Evolutionary conservation across 53 echinoderm and acorn worm species (phyloP).

Genomic region (Astropecten irregularis): DNA sequence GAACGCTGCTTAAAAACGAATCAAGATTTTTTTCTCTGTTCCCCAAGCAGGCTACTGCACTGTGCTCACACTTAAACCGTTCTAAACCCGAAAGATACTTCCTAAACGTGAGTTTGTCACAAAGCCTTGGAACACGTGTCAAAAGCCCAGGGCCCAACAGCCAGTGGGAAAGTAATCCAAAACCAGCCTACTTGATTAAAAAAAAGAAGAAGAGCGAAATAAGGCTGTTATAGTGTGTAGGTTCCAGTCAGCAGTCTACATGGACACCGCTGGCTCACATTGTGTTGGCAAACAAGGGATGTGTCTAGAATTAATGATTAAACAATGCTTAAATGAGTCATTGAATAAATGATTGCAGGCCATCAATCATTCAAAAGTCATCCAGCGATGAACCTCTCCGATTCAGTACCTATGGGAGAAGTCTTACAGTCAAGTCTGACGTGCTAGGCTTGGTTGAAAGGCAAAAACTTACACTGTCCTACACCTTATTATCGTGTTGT

Average conservation of each 20-base stretch:
- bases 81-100: neutral
- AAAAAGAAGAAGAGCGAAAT: neutral
- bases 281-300: slow-evolving; percentile 60
- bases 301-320: slow-evolving; percentile 66
- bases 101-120: slow-evolving; percentile 28
- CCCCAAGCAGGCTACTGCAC: slow-evolving; percentile 11
- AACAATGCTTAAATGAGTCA: slow-evolving; percentile 61
- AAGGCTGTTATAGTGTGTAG: neutral
- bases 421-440: slow-evolving; percentile 40
- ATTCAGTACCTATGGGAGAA: slow-evolving; percentile 17
- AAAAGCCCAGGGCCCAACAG: slow-evolving; percentile 1
- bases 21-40: too few relatives aligned
- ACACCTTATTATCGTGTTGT: slow-evolving; percentile 48
- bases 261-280: slow-evolving; percentile 6
- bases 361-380: slow-evolving; percentile 45
- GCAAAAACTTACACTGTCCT: slow-evolving; percentile 50
- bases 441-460: slow-evolving; percentile 40
- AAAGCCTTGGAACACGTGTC: slow-evolving; percentile 48
- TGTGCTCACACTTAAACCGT: slow-evolving; percentile 22
- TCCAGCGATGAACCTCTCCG: neutral
- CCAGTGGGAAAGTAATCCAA: slow-evolving; percentile 39
- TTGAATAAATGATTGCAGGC: slow-evolving; percentile 43
- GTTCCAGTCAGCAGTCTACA: neutral
- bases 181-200: slow-evolving; percentile 49
- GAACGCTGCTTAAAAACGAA: too few relatives aligned